Base-by-base conservation (phyloP, 2,888 invertebrate species). In the Philereme vetulata region DNA sequence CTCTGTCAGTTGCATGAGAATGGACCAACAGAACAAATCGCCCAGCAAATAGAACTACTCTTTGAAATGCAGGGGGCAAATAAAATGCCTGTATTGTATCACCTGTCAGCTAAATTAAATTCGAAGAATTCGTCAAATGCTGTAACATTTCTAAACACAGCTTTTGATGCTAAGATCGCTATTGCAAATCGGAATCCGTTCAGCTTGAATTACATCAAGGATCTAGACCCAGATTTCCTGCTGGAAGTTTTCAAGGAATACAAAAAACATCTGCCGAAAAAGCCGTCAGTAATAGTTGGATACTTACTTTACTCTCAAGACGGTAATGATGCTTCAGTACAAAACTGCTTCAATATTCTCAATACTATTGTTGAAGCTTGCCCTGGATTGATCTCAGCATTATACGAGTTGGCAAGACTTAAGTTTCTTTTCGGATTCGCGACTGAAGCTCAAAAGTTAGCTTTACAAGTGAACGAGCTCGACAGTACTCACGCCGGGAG, bases 21-120 rank as follows among this genome's bases (percentile, higher is more conserved):
- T 76, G 96, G 96, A 35, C 90, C 93, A 0, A 93, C 94, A 3
- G 95, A 96, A 42, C 95, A 96, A 75, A 95, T 97, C 0, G 93
- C 95, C 7, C 96, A 97, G 72, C 98, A 99, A 86, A 93, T 98
- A 40, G 96, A 98, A 72, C 95, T 98, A 73, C 89, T 98, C 1
- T 94, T 95, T 78, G 97, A 98, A 85, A 95, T 97, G 84, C 95
- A 95, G 70, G 94, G 95, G 7, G 91, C 93, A 5, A 93, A 93
- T 47, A 94, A 95, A 60, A 92, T 96, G 11, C 95, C 96, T 35
- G 87, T 96, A 46, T 79, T 96, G 4, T 87, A 95, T 44, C 93
- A 95, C 62, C 89, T 97, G 78, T 94, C 95, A 8, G 95, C 96
- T 0, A 95, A 95, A 78, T 85, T 95, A 32, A 90, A 92, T 67